Percentiles rank a stretch among this genome's conserved stretches.
These are phyloP conservation scores for Drosophila borealis DNA, from an alignment of 2,888 invertebrate species.

Conservation along the genomic window DNA sequence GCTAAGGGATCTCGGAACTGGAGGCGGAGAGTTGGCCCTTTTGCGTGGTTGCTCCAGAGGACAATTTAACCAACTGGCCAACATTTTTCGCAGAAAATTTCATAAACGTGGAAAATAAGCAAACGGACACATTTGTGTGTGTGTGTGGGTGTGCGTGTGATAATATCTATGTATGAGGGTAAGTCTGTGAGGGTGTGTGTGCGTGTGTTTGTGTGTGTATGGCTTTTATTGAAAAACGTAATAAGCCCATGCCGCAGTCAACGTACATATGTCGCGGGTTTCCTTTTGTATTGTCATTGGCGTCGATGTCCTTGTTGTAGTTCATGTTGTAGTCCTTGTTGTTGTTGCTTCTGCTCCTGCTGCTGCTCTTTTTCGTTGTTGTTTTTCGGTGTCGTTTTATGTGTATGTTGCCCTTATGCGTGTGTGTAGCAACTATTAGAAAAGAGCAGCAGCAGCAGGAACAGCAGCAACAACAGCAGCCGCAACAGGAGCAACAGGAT, in stretches of 20 bases:
- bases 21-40: neutral
- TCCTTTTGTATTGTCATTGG: conserved; percentile 74
- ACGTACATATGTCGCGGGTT: conserved; percentile 72
- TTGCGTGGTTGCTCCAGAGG: conserved; percentile 28
- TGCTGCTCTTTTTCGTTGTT: conserved; percentile 9
- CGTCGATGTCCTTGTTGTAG: conserved; percentile 58
- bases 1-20: conserved; percentile 13
- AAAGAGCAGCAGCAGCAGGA: conserved; percentile 56
- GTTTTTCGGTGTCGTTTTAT: conserved; percentile 44
- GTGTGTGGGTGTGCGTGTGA: conserved; percentile 18
- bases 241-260: conserved; percentile 63
- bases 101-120: conserved; percentile 47
- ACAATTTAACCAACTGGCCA: conserved; percentile 64
- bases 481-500: conserved; percentile 60
- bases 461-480: conserved; percentile 40
- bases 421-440: conserved; percentile 72
- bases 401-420: conserved; percentile 43
- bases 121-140: conserved; percentile 26
- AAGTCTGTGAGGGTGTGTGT: conserved; percentile 10
- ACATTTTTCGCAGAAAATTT: conserved; percentile 58
- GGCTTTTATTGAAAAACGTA: conserved; percentile 67
- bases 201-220: conserved; percentile 24
- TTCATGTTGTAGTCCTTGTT: conserved; percentile 48
- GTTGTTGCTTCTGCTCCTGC: conserved; percentile 17
- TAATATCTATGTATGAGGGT: conserved; percentile 26